Evolutionary conservation across 2,888 invertebrate genomes (phyloP).

Genomic region (Augiades crinisus): DNA sequence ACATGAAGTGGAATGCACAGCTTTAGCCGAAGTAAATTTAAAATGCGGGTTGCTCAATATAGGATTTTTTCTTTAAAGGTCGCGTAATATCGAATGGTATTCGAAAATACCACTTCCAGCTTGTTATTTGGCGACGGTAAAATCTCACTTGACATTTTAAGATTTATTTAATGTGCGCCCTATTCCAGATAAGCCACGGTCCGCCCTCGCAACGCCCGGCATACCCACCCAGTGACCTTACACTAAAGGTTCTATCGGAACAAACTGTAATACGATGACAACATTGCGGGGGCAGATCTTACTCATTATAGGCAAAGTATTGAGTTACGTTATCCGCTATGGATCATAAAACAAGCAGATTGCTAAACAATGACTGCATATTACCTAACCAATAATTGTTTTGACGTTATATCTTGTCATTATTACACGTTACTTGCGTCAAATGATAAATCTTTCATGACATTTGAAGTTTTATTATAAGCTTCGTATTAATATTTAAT

Average conservation of each 20-base stretch:
- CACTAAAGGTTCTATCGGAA: neutral
- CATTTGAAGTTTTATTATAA: neutral
- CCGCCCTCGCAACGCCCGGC: neutral
- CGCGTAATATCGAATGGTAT: too few relatives aligned
- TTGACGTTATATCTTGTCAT: neutral
- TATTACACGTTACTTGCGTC: neutral
- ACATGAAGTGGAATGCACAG: too few relatives aligned
- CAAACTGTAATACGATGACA: neutral
- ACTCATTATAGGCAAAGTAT: neutral
- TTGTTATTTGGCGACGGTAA: neutral
- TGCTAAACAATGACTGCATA: neutral
- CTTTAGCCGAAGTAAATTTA: too few relatives aligned
- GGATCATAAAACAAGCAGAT: neutral
- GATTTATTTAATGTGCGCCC: neutral
- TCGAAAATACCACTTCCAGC: too few relatives aligned
- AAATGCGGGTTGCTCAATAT: too few relatives aligned
- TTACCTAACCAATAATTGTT: neutral
- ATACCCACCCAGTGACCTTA: slow-evolving; percentile 2
- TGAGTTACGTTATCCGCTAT: too few relatives aligned
- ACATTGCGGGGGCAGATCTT: slow-evolving; percentile 6
- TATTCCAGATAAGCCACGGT: neutral
- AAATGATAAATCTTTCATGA: neutral
- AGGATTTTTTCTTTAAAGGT: too few relatives aligned
- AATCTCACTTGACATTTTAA: neutral
- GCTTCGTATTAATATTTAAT: too few relatives aligned